These are phyloP conservation scores for Marmota monax DNA, from an alignment of 2,113 vertebrate species.

Conservation along the genomic window DNA sequence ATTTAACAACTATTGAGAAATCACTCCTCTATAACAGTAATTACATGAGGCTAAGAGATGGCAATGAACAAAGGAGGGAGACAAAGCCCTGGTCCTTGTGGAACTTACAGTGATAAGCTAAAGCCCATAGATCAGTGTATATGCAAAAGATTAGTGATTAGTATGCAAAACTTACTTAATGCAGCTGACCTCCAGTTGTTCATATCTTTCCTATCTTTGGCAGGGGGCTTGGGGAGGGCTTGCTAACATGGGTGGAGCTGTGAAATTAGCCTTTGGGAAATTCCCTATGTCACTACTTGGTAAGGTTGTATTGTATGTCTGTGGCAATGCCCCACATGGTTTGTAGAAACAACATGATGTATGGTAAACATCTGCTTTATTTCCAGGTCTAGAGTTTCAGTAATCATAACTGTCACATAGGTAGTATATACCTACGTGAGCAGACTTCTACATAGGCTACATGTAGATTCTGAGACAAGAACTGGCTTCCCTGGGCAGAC, in stretches of 20 bases:
- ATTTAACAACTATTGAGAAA: neutral
- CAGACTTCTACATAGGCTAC: neutral
- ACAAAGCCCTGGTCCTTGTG: neutral
- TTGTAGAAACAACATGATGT: neutral
- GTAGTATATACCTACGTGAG: fast-evolving
- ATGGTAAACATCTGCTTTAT: neutral
- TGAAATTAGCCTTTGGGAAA: neutral
- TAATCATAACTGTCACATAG: neutral
- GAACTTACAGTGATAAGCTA: neutral
- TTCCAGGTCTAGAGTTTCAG: neutral
- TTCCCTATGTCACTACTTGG: too few relatives aligned
- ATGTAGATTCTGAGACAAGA: neutral
- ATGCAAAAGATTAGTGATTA: neutral
- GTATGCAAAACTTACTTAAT: neutral
- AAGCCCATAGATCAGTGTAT: neutral
- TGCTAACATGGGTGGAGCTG: neutral
- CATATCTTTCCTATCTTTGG: neutral
- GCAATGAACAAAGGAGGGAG: neutral
- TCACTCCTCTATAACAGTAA: neutral
- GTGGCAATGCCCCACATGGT: neutral
- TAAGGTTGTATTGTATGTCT: neutral
- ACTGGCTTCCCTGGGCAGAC: neutral
- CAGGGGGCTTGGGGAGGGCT: neutral
- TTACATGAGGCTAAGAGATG: neutral
- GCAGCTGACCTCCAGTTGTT: neutral